Conservation (phyloP, 2,888 invertebrate species). For the Podabrus alpinus region DNA sequence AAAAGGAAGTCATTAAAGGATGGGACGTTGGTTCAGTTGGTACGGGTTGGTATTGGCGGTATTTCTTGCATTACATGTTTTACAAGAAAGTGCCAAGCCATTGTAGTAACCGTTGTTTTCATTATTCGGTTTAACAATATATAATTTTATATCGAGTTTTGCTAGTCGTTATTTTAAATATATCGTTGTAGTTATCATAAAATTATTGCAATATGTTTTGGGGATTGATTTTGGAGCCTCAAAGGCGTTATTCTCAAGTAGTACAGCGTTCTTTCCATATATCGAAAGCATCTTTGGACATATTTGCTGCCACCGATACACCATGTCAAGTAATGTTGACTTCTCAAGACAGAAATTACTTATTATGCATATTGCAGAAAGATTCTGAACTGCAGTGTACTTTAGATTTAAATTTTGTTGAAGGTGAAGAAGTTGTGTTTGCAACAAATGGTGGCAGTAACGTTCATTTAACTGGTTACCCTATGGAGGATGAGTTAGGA, state of each 20-base stretch:
- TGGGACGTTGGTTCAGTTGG: slow-evolving; percentile 90
- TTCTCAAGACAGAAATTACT: slow-evolving; percentile 73
- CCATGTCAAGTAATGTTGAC: slow-evolving; percentile 77
- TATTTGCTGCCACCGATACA: slow-evolving; percentile 61
- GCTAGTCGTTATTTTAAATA: not conserved
- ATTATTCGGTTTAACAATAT: not conserved
- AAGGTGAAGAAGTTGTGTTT: slow-evolving; percentile 51
- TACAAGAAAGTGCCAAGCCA: no score
- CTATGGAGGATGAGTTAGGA: slow-evolving; percentile 61
- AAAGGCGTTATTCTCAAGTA: slow-evolving; percentile 79
- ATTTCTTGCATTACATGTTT: not conserved
- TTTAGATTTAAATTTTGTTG: slow-evolving; percentile 77
- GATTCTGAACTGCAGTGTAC: slow-evolving; percentile 69
- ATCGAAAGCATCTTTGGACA: slow-evolving; percentile 85
- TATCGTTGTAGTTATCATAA: not conserved
- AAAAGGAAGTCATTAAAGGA: slow-evolving; percentile 85
- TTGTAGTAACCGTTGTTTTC: not conserved
- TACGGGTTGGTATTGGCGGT: slow-evolving; percentile 48
- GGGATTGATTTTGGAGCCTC: slow-evolving; percentile 79
- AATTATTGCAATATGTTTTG: slow-evolving; percentile 52
- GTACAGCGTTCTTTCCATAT: slow-evolving; percentile 85
- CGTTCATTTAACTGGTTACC: slow-evolving; percentile 79
- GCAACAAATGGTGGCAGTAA: slow-evolving; percentile 70
- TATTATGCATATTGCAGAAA: slow-evolving; percentile 76
- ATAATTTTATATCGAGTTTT: not conserved